These are phyloP conservation scores for Apolygus lucorum DNA, from an alignment of 1,140 invertebrate genomes.

Conservation along the genomic window DNA sequence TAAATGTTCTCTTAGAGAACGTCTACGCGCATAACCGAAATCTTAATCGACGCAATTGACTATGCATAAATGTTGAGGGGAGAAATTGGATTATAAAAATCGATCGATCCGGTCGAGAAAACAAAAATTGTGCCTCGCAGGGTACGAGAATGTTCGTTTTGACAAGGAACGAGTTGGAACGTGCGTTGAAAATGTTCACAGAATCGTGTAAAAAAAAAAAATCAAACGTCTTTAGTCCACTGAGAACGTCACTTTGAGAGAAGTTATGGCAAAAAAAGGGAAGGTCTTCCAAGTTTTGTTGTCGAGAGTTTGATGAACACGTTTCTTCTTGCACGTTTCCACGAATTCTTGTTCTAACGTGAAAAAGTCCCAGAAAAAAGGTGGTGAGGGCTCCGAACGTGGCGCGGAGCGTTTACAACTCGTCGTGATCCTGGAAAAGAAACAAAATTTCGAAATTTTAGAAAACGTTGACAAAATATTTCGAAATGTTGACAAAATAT, in stretches of 20 bases:
- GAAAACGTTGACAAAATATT: too few species aligned
- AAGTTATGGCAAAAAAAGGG: not conserved
- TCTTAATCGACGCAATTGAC: not conserved
- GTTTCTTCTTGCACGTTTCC: not conserved
- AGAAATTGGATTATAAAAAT: not conserved
- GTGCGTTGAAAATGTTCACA: too few species aligned
- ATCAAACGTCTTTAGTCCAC: too few species aligned
- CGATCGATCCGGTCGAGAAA: not conserved
- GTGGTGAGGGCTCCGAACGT: not conserved
- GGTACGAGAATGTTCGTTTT: too few species aligned
- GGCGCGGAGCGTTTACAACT: slow-evolving; percentile 44
- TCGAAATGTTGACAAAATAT: too few species aligned
- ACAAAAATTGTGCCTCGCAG: too few species aligned
- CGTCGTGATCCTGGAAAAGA: slow-evolving; percentile 50
- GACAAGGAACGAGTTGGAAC: too few species aligned
- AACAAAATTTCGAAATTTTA: too few species aligned
- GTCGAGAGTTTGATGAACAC: not conserved
- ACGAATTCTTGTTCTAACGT: not conserved
- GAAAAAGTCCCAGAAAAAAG: not conserved
- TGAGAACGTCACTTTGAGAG: too few species aligned
- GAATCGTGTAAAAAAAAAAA: too few species aligned
- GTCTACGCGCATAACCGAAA: not conserved
- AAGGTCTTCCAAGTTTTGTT: not conserved
- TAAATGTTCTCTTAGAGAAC: not conserved
- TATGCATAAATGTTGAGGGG: too few species aligned